Evolutionary conservation across 2,797 vertebrate species (phyloP).

Genomic region (Anolis apletophallus): DNA sequence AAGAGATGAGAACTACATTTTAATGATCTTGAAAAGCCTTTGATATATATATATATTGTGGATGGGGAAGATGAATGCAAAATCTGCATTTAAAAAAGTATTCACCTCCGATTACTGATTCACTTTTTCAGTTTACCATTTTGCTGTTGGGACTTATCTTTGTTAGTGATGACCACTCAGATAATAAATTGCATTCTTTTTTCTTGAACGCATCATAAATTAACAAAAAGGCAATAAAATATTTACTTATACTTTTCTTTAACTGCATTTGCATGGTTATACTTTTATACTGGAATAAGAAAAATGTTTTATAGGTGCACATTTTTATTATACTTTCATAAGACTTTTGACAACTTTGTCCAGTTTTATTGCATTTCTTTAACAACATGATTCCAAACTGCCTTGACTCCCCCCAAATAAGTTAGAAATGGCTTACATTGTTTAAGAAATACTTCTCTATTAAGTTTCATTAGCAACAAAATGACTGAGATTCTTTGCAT

Average conservation of each 20-base stretch:
- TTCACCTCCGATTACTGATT: neutral
- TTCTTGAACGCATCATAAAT: neutral
- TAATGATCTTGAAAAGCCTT: constrained; percentile 18
- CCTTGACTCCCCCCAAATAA: too few species aligned
- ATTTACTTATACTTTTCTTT: constrained; percentile 10
- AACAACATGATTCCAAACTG: neutral
- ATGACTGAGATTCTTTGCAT: neutral
- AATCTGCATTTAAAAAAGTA: constrained; percentile 1
- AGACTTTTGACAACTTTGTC: neutral
- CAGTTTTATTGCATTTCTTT: neutral
- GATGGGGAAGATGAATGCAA: neutral
- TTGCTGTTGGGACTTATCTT: neutral
- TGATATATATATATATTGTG: constrained; percentile 35
- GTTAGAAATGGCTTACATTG: neutral
- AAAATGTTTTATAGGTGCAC: neutral
- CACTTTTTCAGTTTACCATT: neutral
- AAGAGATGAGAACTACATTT: neutral
- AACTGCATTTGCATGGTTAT: neutral
- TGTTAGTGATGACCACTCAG: neutral
- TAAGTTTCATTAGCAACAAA: neutral
- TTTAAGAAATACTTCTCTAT: neutral
- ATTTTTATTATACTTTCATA: neutral
- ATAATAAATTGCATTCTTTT: constrained; percentile 3
- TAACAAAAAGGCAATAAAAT: constrained; percentile 8
- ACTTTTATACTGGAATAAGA: neutral